Evolutionary conservation across 2,888 invertebrate species (phyloP), one percentile per base, ranked within the genome.

Genomic region (Agriopis aurantiaria): DNA sequence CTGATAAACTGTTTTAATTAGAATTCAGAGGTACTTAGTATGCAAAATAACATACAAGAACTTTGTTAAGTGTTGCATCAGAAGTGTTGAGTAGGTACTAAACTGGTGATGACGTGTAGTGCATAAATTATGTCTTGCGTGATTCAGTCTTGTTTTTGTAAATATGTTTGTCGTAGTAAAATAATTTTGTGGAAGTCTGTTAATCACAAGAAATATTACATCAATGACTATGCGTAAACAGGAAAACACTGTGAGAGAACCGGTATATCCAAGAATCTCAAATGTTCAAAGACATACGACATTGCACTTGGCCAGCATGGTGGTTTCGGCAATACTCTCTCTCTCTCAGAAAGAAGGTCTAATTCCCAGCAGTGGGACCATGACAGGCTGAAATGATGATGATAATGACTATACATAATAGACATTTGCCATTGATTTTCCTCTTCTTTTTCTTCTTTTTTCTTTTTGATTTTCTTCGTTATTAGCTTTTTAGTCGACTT

Each of bases 101-200:
- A 17, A 43, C 43, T 43, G 41, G 8, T 40, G 40, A 41, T 57
- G 56, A 57, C 55, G 56, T 11, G 14, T 9, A 5, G 53, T 55
- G 66, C 66, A 65, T 55, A 55, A 14, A 45, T 51, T 62, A 46
- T 17, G 8, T 23, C 45, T 43, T 1, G 10, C 45, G 45, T 46
- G 46, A 52, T 33, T 46, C 40, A 68, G 10, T 46, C 33, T 51
- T 48, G 53, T 45, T 60, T 58, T 48, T 40, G 58, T 68, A 63
- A 63, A 63, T 45, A 68, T 51, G 51, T 49, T 63, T 61, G 48
- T 52, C 40, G 43, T 43, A 45, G 46, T 33, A 45, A n/a, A 41
- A 66, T 59, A 5, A 53, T 23, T 66, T 59, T 62, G 33, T 57
- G 63, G 63, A 53, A 63, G 53, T 63, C 33, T 11, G 55, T 43